Evolutionary conservation across 2,888 invertebrate genomes (phyloP).

Genomic region (Xestoiulus laeticollis): DNA sequence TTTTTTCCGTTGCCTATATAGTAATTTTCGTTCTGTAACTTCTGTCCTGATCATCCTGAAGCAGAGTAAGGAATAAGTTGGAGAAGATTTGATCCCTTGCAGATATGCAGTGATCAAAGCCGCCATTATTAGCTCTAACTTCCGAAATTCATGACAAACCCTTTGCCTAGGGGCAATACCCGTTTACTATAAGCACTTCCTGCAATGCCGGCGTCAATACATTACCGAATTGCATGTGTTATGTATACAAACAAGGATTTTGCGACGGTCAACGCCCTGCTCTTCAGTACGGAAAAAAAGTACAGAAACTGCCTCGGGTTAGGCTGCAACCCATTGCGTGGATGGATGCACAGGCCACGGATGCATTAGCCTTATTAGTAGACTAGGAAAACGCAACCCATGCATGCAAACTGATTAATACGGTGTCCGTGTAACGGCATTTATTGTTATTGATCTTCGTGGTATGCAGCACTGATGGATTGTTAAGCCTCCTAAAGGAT

Average conservation of each 20-base stretch:
- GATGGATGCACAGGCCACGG: no score
- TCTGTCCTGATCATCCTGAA: not conserved
- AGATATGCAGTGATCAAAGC: no score
- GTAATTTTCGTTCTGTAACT: no score
- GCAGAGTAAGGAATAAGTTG: not conserved
- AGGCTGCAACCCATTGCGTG: not conserved
- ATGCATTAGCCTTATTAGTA: not conserved
- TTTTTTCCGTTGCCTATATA: no score
- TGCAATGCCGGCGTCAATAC: not conserved
- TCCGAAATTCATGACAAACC: not conserved
- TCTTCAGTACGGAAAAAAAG: not conserved
- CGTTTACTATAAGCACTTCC: not conserved
- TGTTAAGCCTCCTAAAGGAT: not conserved
- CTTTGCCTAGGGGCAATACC: not conserved
- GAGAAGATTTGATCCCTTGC: not conserved
- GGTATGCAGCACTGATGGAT: not conserved
- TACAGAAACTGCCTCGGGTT: not conserved
- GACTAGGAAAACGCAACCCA: not conserved
- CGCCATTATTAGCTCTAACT: not conserved
- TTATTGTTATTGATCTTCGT: not conserved
- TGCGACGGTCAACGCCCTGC: constrained; percentile 25
- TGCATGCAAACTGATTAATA: not conserved
- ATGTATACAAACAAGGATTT: not conserved
- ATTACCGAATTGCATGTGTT: not conserved
- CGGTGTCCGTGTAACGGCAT: not conserved